A percentile compares a stretch with the other conserved stretches of the same genome.
phyloP scores from a whole-genome alignment of 2,888 invertebrate genomes.

The Cephalotes varians region DNA sequence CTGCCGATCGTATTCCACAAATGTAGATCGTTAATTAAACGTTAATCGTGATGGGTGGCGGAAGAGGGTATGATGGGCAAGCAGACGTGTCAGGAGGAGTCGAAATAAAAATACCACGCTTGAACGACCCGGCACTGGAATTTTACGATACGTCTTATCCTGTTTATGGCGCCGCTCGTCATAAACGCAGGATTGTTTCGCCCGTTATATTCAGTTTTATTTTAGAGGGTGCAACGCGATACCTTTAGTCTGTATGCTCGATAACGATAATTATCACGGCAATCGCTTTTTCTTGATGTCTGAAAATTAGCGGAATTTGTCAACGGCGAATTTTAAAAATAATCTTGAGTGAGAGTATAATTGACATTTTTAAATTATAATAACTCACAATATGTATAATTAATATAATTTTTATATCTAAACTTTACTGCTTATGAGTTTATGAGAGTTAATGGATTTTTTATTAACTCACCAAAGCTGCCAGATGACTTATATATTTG shows the following conservation, averaged over 20 bases:
- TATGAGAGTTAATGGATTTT: slow-evolving; percentile 2
- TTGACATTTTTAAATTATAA: not conserved
- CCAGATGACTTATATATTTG: not conserved
- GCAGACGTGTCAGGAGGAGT: slow-evolving; percentile 1
- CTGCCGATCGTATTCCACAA: slow-evolving; percentile 12
- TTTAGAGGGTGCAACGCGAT: slow-evolving; percentile 20
- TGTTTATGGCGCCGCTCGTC: slow-evolving; percentile 46
- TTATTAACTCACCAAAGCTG: not conserved
- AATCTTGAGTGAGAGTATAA: not conserved
- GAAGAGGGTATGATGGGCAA: slow-evolving; percentile 4
- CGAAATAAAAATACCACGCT: slow-evolving; percentile 47
- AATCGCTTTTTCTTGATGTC: not conserved
- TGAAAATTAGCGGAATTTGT: not conserved
- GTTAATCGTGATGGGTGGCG: slow-evolving; percentile 34
- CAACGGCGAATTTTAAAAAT: not conserved
- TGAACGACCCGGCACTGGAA: slow-evolving; percentile 38
- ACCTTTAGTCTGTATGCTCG: not conserved
- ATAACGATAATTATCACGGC: not conserved
- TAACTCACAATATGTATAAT: not conserved
- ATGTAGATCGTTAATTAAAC: slow-evolving; percentile 39
- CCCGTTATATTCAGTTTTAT: slow-evolving; percentile 39
- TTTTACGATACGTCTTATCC: slow-evolving; percentile 49
- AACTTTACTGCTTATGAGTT: not conserved
- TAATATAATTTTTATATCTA: not conserved
- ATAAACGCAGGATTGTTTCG: slow-evolving; percentile 45